Base-by-base conservation (phyloP, 1,140 invertebrate species). In the Drosophila burlai region DNA sequence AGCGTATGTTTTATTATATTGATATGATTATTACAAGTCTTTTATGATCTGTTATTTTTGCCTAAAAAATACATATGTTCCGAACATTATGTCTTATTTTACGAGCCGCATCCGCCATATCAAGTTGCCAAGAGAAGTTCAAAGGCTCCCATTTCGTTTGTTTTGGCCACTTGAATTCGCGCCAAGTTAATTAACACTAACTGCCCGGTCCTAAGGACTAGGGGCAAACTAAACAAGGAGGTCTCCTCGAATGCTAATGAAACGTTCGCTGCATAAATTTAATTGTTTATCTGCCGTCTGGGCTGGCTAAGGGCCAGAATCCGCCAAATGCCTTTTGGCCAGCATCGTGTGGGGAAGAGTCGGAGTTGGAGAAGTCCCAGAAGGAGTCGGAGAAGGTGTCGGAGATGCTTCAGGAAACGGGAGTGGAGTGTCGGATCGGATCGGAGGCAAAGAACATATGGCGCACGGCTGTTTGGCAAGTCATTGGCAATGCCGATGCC, bases 141-240 rank as follows among this genome's bases (percentile, higher is more conserved):
- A 73, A 72, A 73, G 67, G 21, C 47, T 31, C 16, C 46, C 59
- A 76, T 54, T 71, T 72, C 45, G 59, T 47, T 59, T 63, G 75
- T 78, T 63, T 72, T 82, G 75, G 75, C 47, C 76, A 83, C 77
- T 87, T 87, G 84, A 89, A 65, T 76, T 71, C 59, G 81, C 69
- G 84, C 84, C 84, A 87, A 87, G 77, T 87, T 87, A 87, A 87
- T 87, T 87, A 87, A 87, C 85, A 84, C 84, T 84, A 84, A 83
- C 76, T 73, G 76, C 69, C 36, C 13, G 66, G 43, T 29, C 60
- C 47, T 36, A 26, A 24, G 36, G 45, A 60, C 26, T 16, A 9
- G 49, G 38, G 18, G 40, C 31, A 77, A 71, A 61, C 69, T 73
- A 73, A 73, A 73, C 69, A 72, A 73, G 31, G 67, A 49, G 54